Conservation (phyloP, 1,140 invertebrate species). For the Berghia stephanieae region DNA sequence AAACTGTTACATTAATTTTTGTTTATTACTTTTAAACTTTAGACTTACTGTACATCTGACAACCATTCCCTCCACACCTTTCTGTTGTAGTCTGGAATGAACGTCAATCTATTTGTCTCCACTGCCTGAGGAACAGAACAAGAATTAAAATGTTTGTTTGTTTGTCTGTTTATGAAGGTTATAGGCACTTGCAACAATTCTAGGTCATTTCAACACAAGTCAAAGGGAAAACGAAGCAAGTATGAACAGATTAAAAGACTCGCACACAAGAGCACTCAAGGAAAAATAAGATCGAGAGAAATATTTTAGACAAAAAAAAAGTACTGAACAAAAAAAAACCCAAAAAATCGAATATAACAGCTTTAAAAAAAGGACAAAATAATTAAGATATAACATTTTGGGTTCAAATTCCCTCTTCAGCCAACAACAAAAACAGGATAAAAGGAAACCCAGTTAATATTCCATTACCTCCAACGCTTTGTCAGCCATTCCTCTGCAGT, state of each 20-base stretch:
- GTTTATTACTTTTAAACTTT: not conserved
- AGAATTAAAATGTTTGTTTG: no score
- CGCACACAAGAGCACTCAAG: not conserved
- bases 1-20: no score
- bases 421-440: no score
- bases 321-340: not conserved
- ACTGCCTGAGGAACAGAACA: constrained; percentile 71
- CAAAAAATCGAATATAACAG: no score
- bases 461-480: constrained; percentile 69
- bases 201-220: no score
- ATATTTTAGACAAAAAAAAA: no score
- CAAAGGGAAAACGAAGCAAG: not conserved
- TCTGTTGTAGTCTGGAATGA: constrained; percentile 88
- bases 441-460: not conserved
- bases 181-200: not conserved
- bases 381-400: no score
- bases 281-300: not conserved
- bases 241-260: not conserved
- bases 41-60: constrained; percentile 13
- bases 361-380: no score
- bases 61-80: constrained; percentile 92
- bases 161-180: not conserved
- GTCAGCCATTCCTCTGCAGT: constrained; percentile 70
- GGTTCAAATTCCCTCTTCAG: no score
- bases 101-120: constrained; percentile 81